Percentiles rank a stretch among this genome's conserved stretches.
Conservation (phyloP, 2,888 invertebrate genomes). For the Schizaphis graminum region DNA sequence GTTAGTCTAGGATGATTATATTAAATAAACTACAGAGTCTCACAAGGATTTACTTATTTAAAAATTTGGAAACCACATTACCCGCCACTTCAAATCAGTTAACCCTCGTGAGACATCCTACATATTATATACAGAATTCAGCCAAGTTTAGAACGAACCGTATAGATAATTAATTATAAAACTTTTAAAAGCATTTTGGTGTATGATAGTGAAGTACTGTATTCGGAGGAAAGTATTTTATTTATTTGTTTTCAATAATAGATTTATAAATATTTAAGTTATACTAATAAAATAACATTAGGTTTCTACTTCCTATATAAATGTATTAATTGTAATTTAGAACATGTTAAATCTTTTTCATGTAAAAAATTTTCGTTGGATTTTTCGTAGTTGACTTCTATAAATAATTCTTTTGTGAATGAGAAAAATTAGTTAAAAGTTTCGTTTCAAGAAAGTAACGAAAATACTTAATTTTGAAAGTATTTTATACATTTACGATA, state of each 20-base stretch:
- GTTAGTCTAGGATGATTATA: neutral
- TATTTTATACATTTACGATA: neutral
- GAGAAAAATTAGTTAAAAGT: neutral
- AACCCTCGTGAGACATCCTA: neutral
- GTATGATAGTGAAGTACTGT: neutral
- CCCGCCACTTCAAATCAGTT: neutral
- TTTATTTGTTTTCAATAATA: neutral
- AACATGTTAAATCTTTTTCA: neutral
- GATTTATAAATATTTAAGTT: neutral
- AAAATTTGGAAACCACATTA: neutral
- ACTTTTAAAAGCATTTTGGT: constrained; percentile 8
- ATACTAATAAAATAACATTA: neutral
- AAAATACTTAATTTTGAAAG: no score
- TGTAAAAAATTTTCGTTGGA: neutral
- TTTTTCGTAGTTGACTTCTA: neutral
- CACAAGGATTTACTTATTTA: neutral
- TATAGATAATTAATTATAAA: constrained; percentile 9
- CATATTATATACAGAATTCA: neutral
- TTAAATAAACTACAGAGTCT: neutral
- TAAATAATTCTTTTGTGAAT: neutral
- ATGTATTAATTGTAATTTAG: neutral
- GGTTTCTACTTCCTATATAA: neutral
- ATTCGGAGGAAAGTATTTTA: neutral
- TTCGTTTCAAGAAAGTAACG: no score
- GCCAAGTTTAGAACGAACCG: neutral